A percentile compares a stretch with the other conserved stretches of the same genome.
Conservation (phyloP, 2,888 invertebrate species). For the Agriopis leucophaearia region DNA sequence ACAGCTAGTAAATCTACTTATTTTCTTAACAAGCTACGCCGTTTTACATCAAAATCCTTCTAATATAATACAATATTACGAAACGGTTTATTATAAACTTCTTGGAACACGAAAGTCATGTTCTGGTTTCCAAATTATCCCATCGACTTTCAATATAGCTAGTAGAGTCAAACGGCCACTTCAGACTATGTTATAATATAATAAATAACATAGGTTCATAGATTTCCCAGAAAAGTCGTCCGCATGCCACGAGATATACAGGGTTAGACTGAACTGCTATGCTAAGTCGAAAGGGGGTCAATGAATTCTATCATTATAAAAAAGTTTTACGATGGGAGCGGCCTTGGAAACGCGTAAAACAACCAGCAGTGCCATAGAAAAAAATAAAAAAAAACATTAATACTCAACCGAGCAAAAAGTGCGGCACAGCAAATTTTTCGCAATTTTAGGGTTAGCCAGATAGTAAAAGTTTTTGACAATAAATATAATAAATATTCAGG, state of each 20-base stretch:
- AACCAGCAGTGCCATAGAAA: too few species aligned
- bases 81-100: conserved; percentile 17
- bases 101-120: conserved; percentile 25
- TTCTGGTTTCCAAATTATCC: conserved; percentile 23
- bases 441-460: background rate
- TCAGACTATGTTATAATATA: conserved; percentile 4
- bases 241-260: background rate
- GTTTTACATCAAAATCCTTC: background rate
- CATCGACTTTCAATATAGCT: conserved; percentile 20
- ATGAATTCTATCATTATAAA: background rate
- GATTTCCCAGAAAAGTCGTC: too few species aligned
- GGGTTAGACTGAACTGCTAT: too few species aligned
- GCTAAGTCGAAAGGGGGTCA: background rate
- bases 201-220: background rate
- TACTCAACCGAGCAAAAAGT: too few species aligned
- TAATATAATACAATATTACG: conserved; percentile 7
- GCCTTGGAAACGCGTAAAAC: background rate
- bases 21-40: background rate
- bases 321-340: background rate
- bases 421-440: background rate
- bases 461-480: too few species aligned
- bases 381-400: too few species aligned
- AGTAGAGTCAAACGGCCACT: background rate
- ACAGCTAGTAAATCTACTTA: background rate
- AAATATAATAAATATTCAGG: background rate